These are phyloP conservation scores for Drosophila subsilvestris DNA, from an alignment of 2,888 invertebrate species.

Conservation along the genomic window DNA sequence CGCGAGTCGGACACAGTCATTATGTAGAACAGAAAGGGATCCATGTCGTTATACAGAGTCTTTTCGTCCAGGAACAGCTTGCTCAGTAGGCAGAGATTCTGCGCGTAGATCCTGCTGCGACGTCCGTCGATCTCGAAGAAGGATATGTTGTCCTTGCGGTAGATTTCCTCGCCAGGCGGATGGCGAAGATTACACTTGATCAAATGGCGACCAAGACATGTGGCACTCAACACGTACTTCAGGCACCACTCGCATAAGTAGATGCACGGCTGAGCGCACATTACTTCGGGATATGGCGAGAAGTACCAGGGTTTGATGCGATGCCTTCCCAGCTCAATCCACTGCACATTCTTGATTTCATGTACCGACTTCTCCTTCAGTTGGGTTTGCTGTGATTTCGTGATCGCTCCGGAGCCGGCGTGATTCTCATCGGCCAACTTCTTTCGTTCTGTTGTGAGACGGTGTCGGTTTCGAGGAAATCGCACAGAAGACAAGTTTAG, in stretches of 20 bases:
- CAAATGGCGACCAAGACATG: slow-evolving; percentile 95
- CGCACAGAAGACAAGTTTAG: slow-evolving; percentile 96
- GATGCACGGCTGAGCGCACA: slow-evolving; percentile 94
- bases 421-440: neutral
- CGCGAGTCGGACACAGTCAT: slow-evolving; percentile 91
- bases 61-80: slow-evolving; percentile 99
- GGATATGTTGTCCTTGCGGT: slow-evolving; percentile 96
- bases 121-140: slow-evolving; percentile 99
- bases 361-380: slow-evolving; percentile 85
- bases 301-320: slow-evolving; percentile 99
- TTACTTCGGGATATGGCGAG: slow-evolving; percentile 98
- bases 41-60: slow-evolving; percentile 99
- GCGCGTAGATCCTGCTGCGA: slow-evolving; percentile 98
- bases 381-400: slow-evolving; percentile 87
- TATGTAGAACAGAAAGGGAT: slow-evolving; percentile 99
- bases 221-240: slow-evolving; percentile 97
- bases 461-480: slow-evolving; percentile 94
- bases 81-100: slow-evolving; percentile 97
- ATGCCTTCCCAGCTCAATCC: slow-evolving; percentile 97
- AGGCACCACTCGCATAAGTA: slow-evolving; percentile 99
- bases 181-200: slow-evolving; percentile 92
- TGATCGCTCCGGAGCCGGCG: slow-evolving; percentile 86
- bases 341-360: slow-evolving; percentile 98
- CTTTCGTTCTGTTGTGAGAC: slow-evolving; percentile 85
- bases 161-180: slow-evolving; percentile 99